Base-by-base conservation (phyloP, 2,797 vertebrate genomes). In the Champsocephalus gunnari region DNA sequence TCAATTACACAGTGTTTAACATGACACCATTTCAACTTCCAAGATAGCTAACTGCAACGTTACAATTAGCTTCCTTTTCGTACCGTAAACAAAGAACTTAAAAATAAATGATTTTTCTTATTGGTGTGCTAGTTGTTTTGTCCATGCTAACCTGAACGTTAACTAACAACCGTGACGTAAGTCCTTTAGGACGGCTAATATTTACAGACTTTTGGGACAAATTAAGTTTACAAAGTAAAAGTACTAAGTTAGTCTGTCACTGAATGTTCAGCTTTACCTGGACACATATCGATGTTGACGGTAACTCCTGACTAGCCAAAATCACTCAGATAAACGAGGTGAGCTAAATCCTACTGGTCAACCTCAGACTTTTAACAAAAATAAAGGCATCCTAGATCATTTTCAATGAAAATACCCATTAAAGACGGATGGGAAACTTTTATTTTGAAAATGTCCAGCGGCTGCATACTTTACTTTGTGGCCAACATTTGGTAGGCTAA, bases 401-500 rank as follows among this genome's bases (percentile, higher is more conserved):
- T 68, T 56, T 50, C 2, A 13, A 2, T 62, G 14, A 38, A 65
- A 16, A 2, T 9, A 12, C 3, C 9, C 0, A 24, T 38, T 14
- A 3, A 14, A 1, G 0, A 16, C n/a, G 0, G 0, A 45, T 9
- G 3, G 3, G 3, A n/a, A 0, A 32, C 34, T 67, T 71, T 71
- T 63, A 80, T 51, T 80, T 66, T 80, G 66, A 67, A 75, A 70
- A 32, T 47, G 24, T n/a, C 28, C 16, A 14, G 0, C 1, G 0
- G 3, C 9, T 14, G 3, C 44, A 32, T 41, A 9, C 4, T 6
- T 21, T n/a, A n/a, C 2, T 13, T 6, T 3, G 4, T 9, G 12
- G 13, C n/a, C 50, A 53, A 50, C n/a, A 50, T 17, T 50, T 17
- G 10, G 49, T 38, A 38, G 34, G 34, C 34, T 38, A 50, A 0